Conservation (phyloP, 2,888 invertebrate species). For the Bugulina stolonifera region DNA sequence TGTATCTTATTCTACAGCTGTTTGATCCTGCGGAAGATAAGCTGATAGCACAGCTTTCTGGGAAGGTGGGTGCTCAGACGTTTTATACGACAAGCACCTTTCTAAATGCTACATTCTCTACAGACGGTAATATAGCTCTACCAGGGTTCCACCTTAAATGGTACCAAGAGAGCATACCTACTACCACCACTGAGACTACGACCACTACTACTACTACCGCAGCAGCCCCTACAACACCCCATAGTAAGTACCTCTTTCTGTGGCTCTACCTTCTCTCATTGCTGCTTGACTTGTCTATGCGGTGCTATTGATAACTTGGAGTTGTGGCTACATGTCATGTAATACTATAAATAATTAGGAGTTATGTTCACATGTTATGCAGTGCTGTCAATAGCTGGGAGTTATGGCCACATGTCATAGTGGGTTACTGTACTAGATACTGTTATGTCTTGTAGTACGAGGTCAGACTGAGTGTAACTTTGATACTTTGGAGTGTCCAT, state of each 20-base stretch:
- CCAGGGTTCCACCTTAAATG: constrained; percentile 7
- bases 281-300: too few species aligned
- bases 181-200: constrained; percentile 5
- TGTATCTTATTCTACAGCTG: too few species aligned
- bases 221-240: neutral
- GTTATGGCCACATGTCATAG: neutral
- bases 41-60: neutral
- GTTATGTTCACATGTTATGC: too few species aligned
- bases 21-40: neutral
- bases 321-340: too few species aligned
- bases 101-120: neutral
- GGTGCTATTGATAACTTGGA: too few species aligned
- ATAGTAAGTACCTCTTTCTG: too few species aligned
- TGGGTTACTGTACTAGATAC: neutral
- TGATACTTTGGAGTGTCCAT: neutral
- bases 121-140: neutral
- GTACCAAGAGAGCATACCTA: constrained; percentile 7
- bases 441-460: neutral
- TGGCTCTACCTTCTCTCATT: too few species aligned
- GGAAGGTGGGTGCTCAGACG: neutral
- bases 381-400: too few species aligned
- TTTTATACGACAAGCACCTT: neutral
- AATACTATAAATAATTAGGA: too few species aligned
- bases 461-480: constrained; percentile 3
- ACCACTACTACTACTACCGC: neutral